Base-by-base conservation (phyloP, 2,797 vertebrate species). In the Sebastes steindachneri region DNA sequence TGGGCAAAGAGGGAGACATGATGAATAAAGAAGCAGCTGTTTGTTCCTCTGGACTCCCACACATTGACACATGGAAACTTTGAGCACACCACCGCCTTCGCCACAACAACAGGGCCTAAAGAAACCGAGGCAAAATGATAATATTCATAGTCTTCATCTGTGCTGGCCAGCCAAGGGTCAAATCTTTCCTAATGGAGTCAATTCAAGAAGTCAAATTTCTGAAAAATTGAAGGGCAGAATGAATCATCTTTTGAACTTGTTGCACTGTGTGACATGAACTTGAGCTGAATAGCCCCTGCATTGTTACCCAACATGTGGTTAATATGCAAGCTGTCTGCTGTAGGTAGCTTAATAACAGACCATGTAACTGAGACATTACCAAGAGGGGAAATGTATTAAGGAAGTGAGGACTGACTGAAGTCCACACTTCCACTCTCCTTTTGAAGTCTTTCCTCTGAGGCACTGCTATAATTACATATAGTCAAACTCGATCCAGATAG, bases 61-160 rank as follows among this genome's bases (percentile, higher is more conserved):
- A 86, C 83, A 79, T 77, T 73, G 86, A 88, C 62, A 90, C 89
- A 95, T 94, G 94, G 94, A 95, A 95, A 95, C 68, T 91, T 88
- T 94, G 94, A 95, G 80, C 80, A 83, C 76, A 88, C 28, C 59
- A 82, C 79, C n/a, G 75, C 80, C 86, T 79, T 73, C 65, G 0
- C 83, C 82, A 88, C 82, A 86, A 88, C 86, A 92, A 86, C 64
- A 70, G 58, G 73, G 62, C 29, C 73, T 35, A n/a, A 60, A 89
- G 77, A 91, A 75, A 87, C 12, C 7, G 21, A 89, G 73, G 60
- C 72, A 55, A 75, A 86, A 83, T 64, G 58, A 84, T 82, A 68
- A 83, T 70, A 78, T 79, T 84, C 82, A 71, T 33, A 75, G 55
- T 26, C 55, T 87, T 79, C 21, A 25, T 37, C 51, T 74, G 55